Conservation (phyloP, 2,888 invertebrate genomes). For the Leptopilina syphax region DNA sequence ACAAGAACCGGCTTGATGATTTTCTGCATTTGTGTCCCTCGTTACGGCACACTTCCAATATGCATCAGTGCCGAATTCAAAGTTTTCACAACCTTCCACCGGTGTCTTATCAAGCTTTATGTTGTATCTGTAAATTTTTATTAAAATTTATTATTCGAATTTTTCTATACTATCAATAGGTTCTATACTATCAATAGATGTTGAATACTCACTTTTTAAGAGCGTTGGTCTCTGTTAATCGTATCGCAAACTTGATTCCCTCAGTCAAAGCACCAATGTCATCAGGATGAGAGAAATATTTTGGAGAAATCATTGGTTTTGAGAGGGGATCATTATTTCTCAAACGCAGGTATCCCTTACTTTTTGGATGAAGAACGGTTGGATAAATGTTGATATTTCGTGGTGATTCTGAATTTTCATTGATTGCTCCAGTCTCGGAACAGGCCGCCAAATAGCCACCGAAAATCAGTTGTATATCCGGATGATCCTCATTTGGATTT, state of each 20-base stretch:
- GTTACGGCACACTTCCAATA: constrained; percentile 86
- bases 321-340: constrained; percentile 80
- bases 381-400: constrained; percentile 78
- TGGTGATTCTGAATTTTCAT: constrained; percentile 65
- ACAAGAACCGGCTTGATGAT: constrained; percentile 87
- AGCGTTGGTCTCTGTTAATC: constrained; percentile 83
- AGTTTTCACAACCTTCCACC: constrained; percentile 54
- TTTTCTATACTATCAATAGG: no score
- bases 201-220: constrained; percentile 65
- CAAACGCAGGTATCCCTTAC: no score
- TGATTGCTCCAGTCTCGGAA: constrained; percentile 68
- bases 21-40: constrained; percentile 86
- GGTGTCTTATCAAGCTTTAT: constrained; percentile 76
- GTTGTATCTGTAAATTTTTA: constrained; percentile 80
- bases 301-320: constrained; percentile 90
- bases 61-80: constrained; percentile 76
- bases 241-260: constrained; percentile 87
- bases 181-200: no score
- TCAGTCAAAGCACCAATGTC: constrained; percentile 89
- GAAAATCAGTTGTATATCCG: constrained; percentile 84
- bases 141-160: no score
- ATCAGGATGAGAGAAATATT: constrained; percentile 73
- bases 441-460: constrained; percentile 82
- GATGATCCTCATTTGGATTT: constrained; percentile 79
- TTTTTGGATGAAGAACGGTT: constrained; percentile 80